Base-by-base conservation (phyloP, 2,113 vertebrate species). In the Arothron firmamentum region DNA sequence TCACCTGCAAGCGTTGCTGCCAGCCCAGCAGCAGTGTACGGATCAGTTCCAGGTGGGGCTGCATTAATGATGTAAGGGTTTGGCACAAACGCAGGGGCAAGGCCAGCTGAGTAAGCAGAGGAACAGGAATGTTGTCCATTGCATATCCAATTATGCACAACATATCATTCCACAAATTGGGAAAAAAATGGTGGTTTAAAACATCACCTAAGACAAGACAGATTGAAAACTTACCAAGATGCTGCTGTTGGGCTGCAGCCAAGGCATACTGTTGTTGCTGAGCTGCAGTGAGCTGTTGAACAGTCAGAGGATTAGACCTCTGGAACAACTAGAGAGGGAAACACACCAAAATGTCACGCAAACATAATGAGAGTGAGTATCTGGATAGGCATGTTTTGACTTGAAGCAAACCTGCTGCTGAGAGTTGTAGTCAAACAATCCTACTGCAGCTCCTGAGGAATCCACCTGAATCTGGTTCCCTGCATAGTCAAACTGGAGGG, bases 61-160 rank as follows among this genome's bases (percentile, higher is more conserved):
- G 96, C 92, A 67, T 95, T 97, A 80, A 98, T 98, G 88, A 98
- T 98, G 78, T 98, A 99, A 5, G 96, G 96, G 87, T 99, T 99
- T 93, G 95, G 95, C 92, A 98, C 92, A 89, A 99, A 99, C 18
- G 96, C 94, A 90, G 96, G 96, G 88, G 94, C 93, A 84, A 98
- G 94, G 81, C 96, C 96, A 66, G 94, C 95, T 94, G 92, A 75
- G 77, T 78, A 85, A 88, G 46, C 56, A 23, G 72, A 86, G 57
- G 58, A 73, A 75, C 6, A 66, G 46, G 16, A 19, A 51, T 31
- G 23, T 9, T 12, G 67, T 41, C 56, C 6, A 66, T 23, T 50
- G 20, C 5, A 58, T 62, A 72, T 61, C 17, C 51, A 52, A 6
- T 59, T 55, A 28, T 11, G 34, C 18, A 11, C 6, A 18, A 18